phyloP scores from a whole-genome alignment of 1,140 invertebrate species.

The Drosophila pseudoananassae region DNA sequence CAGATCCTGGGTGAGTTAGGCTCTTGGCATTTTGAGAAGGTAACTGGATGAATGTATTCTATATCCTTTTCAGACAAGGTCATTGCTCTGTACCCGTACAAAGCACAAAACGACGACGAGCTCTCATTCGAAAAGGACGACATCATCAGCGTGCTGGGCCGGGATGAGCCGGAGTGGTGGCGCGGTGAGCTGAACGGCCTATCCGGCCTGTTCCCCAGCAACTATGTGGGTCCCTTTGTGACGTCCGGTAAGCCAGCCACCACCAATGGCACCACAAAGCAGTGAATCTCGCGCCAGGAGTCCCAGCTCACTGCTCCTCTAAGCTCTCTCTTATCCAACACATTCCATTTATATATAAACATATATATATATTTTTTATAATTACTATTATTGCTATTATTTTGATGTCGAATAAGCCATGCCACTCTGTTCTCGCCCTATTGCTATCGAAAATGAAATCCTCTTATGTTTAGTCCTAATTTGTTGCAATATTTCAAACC shows the following conservation, averaged over 20 bases:
- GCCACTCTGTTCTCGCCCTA: conserved; percentile 55
- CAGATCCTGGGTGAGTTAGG: conserved; percentile 84
- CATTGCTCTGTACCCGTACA: conserved; percentile 96
- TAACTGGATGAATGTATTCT: not conserved
- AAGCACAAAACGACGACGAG: conserved; percentile 96
- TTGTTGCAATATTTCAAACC: conserved; percentile 70
- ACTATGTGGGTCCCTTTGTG: conserved; percentile 89
- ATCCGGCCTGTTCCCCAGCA: conserved; percentile 95
- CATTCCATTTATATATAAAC: conserved; percentile 47
- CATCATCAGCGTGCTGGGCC: conserved; percentile 94
- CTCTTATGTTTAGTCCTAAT: conserved; percentile 52
- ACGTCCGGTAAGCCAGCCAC: conserved; percentile 82
- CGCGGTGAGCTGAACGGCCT: conserved; percentile 95
- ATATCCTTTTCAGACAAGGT: conserved; percentile 90
- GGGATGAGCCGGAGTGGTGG: conserved; percentile 98
- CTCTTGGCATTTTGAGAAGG: not conserved
- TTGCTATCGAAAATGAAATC: conserved; percentile 13
- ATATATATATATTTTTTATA: conserved; percentile 15
- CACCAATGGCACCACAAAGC: conserved; percentile 60
- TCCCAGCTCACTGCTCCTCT: conserved; percentile 31
- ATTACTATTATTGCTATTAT: conserved; percentile 10
- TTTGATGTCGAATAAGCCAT: conserved; percentile 66
- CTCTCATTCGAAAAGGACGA: conserved; percentile 97
- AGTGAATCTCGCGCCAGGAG: conserved; percentile 69
- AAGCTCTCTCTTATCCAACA: conserved; percentile 32